Evolutionary conservation across 2,797 vertebrate species (phyloP).

Genomic region (Pseudocheirus occidentalis): DNA sequence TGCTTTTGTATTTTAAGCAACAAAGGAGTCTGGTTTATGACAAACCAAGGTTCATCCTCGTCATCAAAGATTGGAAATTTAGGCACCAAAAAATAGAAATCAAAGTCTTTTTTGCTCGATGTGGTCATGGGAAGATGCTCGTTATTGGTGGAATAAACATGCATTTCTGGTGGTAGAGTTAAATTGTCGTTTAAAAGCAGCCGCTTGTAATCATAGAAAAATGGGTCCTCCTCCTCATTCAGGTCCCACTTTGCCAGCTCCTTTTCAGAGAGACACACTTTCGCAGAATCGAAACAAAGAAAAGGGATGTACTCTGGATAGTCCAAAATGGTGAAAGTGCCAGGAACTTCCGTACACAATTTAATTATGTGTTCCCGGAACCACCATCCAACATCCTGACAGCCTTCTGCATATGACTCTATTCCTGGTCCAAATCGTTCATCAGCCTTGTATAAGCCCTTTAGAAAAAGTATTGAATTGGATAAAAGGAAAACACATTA

Average conservation of each 20-base stretch:
- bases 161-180: constrained; percentile 84
- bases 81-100: constrained; percentile 82
- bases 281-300: neutral
- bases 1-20: constrained; percentile 85
- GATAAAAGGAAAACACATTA: neutral
- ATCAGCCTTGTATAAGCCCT: constrained; percentile 91
- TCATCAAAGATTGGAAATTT: constrained; percentile 31
- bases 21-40: constrained; percentile 79
- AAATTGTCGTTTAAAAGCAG: constrained; percentile 82
- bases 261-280: constrained; percentile 47
- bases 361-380: constrained; percentile 85
- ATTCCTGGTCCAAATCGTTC: constrained; percentile 91
- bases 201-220: constrained; percentile 75
- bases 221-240: constrained; percentile 62
- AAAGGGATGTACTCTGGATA: constrained; percentile 82
- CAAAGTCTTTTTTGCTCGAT: constrained; percentile 84
- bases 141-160: constrained; percentile 85
- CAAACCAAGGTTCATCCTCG: constrained; percentile 64
- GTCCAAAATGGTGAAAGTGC: constrained; percentile 83
- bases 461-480: neutral
- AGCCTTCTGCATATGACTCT: constrained; percentile 84
- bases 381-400: constrained; percentile 92
- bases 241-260: neutral
- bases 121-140: constrained; percentile 88
- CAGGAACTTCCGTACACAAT: constrained; percentile 83